Percentiles rank a stretch among this genome's conserved stretches.
These are phyloP conservation scores for Apolygus lucorum DNA, from an alignment of 1,140 invertebrate species.

Conservation along the genomic window DNA sequence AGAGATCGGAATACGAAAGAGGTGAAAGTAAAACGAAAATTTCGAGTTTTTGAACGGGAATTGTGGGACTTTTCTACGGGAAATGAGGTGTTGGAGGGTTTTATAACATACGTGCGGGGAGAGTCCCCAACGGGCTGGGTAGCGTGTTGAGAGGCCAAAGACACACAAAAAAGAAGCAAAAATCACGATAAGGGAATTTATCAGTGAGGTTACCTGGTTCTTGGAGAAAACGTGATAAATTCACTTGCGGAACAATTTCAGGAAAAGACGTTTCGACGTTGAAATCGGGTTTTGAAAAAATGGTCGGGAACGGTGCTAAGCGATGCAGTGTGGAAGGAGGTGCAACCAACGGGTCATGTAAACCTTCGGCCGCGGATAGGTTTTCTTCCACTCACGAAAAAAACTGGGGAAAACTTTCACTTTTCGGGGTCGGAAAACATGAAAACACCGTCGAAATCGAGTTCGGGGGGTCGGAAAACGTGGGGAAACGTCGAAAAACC, in stretches of 20 bases:
- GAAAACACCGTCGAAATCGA: not conserved
- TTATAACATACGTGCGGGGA: not conserved
- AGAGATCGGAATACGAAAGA: not conserved
- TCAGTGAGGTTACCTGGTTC: not conserved
- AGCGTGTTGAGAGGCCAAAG: not conserved
- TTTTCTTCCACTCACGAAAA: not conserved
- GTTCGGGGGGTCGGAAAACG: too few relatives aligned
- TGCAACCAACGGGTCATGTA: constrained; percentile 16
- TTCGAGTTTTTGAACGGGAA: not conserved
- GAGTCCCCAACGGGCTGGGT: not conserved
- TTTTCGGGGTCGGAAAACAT: not conserved
- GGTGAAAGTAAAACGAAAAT: not conserved
- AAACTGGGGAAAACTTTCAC: not conserved
- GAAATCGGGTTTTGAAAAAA: not conserved
- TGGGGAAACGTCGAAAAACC: not conserved
- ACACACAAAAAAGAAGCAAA: not conserved
- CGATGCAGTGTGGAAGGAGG: constrained; percentile 11
- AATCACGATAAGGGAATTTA: not conserved
- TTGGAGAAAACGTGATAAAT: not conserved
- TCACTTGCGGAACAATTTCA: not conserved
- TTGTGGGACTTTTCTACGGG: not conserved
- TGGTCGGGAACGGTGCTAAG: not conserved
- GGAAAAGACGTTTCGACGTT: not conserved
- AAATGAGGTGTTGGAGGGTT: too few relatives aligned
- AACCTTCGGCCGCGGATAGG: not conserved